Evolutionary conservation across 2,113 vertebrate species (phyloP), one percentile per base, ranked within the genome.

Genomic region (Psammodynastes pulverulentus): DNA sequence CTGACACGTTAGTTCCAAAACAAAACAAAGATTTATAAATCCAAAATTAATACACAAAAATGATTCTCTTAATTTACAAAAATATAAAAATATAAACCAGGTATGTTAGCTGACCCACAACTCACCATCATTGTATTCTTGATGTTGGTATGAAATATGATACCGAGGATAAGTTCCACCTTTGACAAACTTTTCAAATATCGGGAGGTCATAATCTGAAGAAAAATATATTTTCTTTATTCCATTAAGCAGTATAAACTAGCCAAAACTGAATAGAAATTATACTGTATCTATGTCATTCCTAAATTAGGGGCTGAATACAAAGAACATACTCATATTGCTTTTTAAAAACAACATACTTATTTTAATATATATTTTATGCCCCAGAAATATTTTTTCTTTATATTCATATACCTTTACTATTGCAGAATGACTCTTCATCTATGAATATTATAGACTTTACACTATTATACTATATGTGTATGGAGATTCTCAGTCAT

Each of bases 101-200:
- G 43, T 39, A 4, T 91, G 62, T 24, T 90, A 79, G 45, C 86
- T 10, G 9, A 24, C 29, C 86, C 87, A 9, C 67, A 39, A 94
- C 98, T 97, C 94, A 99, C 98, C 99, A 17, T 99, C 99, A 79
- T 97, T 99, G 97, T 99, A 99, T 88, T 99, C 99, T 91, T 99
- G 98, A 43, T 99, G 98, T 94, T 98, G 98, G 92, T 98, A 99
- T 8, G 98, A 98, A 95, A 99, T 97, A 93, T 99, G 99, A 5
- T 99, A 99, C 89, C 99, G 98, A 34, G 99, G 99, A 90, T 99
- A 99, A 9, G 99, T 99, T 0, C 99, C 99, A 2, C 99, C 99
- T 96, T 99, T 99, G 79, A 98, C 99, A 88, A 98, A 98, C 96
- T 99, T 99, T 97, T 99, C 99, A 96, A 99, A 99, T 95, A 99